A percentile compares a stretch with the other conserved stretches of the same genome.
Conservation (phyloP, 2,797 vertebrate species). For the Pseudochirops corinnae region DNA sequence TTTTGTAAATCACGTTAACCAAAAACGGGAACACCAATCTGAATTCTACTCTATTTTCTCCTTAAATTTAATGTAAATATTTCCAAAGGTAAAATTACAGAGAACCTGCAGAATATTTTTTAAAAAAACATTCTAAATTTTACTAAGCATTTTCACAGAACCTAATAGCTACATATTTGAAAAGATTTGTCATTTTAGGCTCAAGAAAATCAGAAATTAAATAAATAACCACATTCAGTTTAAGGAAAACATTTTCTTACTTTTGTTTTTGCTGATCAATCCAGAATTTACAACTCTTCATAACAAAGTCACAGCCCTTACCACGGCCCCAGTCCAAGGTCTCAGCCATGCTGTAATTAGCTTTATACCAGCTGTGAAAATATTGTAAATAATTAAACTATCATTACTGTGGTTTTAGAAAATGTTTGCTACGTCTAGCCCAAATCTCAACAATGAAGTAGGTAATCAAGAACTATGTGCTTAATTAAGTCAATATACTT, state of each 20-base stretch:
- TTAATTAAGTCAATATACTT: not conserved
- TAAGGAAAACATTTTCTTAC: constrained; percentile 83
- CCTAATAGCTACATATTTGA: constrained; percentile 12
- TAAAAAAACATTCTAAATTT: constrained; percentile 10
- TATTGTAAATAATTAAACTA: constrained; percentile 61
- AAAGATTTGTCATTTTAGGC: constrained; percentile 36
- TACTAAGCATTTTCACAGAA: not conserved
- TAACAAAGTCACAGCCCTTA: constrained; percentile 96
- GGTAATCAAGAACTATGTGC: not conserved
- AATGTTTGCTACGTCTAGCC: not conserved
- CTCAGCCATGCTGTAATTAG: constrained; percentile 98
- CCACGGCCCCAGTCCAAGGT: constrained; percentile 95
- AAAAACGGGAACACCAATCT: constrained; percentile 30
- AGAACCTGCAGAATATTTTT: not conserved
- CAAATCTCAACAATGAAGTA: constrained; percentile 13
- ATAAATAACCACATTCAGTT: not conserved
- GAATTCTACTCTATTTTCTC: not conserved
- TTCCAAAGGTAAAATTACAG: not conserved
- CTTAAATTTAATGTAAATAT: not conserved
- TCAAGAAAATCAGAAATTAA: constrained; percentile 38
- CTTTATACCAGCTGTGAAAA: constrained; percentile 93
- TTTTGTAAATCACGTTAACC: constrained; percentile 33
- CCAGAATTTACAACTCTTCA: constrained; percentile 99
- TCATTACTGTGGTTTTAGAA: constrained; percentile 27
- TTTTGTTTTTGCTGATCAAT: constrained; percentile 91